Base-by-base conservation (phyloP, 2,888 invertebrate species). In the Agonopterix heracliana region DNA sequence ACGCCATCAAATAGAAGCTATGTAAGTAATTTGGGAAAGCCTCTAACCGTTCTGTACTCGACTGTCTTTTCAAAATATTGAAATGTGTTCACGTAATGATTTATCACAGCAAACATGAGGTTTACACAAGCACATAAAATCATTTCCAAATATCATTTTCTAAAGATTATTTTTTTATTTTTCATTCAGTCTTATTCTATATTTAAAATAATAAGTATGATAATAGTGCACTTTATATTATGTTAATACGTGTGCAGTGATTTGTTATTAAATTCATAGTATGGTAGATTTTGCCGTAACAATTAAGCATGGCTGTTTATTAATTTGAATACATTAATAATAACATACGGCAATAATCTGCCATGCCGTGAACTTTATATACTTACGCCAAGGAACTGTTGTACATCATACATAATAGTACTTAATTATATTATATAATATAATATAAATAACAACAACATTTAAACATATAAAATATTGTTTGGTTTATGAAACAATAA, bases 131-230 rank as follows among this genome's bases (percentile, higher is more conserved):
- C 78, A 71, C 62, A 65, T 57, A 67, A 70, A 66, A 36, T 45
- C 26, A 26, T 26, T 26, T 26, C 26, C 57, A 51, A 50, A 44
- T 52, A 52, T 53, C 26, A 26, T 56, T 56, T 53, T 66, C 70
- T 77, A 74, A 66, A 68, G 64, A 71, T 26, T 68, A 71, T 66
- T 60, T 71, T 71, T 68, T 66, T 58, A 68, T 65, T 64, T 57
- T 74, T 75, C 69, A 68, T 71, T 86, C 85, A 87, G 85, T 85
- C 86, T 85, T 85, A 85, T 62, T 67, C 84, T 86, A 86, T 74
- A 61, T 12, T 13, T 65, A 64, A 71, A 66, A 68, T 68, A 73
- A 68, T 66, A 53, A 69, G 72, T 76, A 77, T 73, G 64, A 75
- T 75, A 74, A 72, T 71, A 73, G 86, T 87, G 85, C 86, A 81